These are phyloP conservation scores for Harmothoe impar DNA, from an alignment of 2,888 invertebrate species.

Conservation along the genomic window DNA sequence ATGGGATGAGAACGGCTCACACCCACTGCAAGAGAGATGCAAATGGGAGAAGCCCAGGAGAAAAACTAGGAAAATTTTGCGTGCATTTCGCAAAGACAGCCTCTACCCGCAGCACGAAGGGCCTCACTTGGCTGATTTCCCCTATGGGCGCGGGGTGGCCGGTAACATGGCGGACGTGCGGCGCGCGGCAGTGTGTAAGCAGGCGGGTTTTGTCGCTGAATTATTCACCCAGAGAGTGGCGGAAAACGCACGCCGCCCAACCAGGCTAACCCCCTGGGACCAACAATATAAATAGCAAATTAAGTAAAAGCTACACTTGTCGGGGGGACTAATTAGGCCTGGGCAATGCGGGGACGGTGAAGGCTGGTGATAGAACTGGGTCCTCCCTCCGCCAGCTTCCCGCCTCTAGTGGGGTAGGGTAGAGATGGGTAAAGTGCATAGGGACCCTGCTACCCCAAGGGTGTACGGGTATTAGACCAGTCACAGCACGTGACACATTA, in stretches of 20 bases:
- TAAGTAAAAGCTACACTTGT: constrained; percentile 34
- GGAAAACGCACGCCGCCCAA: constrained; percentile 1
- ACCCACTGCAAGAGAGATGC: not conserved
- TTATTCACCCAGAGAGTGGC: constrained; percentile 1
- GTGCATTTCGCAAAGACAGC: constrained; percentile 28
- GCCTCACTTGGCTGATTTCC: constrained; percentile 24
- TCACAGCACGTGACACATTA: too few species aligned
- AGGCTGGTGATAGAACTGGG: not conserved
- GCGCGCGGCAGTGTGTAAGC: not conserved
- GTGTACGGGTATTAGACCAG: too few species aligned
- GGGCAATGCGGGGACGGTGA: not conserved
- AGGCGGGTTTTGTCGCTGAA: not conserved
- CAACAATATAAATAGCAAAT: constrained; percentile 35
- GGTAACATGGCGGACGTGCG: not conserved
- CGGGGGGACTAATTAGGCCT: not conserved
- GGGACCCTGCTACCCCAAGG: too few species aligned
- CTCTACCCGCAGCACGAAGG: not conserved
- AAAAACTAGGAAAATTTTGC: not conserved
- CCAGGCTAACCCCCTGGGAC: not conserved
- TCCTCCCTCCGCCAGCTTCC: not conserved
- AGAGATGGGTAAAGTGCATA: too few species aligned
- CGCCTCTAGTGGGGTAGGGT: too few species aligned
- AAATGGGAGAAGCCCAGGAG: not conserved
- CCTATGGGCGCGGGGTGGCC: not conserved
- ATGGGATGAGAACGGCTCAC: not conserved